phyloP scores from a whole-genome alignment of 1,140 invertebrate species.

The Steinernema khuongi region DNA sequence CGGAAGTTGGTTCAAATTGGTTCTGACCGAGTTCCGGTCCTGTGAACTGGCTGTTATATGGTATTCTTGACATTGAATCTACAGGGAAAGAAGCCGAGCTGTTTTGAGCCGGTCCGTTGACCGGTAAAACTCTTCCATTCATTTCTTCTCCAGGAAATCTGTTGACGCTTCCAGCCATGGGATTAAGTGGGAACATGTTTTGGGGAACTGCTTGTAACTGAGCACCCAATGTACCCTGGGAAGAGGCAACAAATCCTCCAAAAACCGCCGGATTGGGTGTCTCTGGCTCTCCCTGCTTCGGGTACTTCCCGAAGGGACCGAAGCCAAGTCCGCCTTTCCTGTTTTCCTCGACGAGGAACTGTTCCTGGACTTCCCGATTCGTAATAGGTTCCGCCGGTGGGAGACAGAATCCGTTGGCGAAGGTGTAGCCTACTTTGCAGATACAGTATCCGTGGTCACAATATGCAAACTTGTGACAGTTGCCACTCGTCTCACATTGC shows the following conservation, averaged over 20 bases:
- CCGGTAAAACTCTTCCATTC: no score
- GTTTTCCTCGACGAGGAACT: conserved; percentile 36
- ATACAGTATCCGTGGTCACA: conserved; percentile 57
- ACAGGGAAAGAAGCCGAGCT: no score
- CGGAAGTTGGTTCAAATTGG: no score
- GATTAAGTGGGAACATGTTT: no score
- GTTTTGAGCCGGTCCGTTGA: no score
- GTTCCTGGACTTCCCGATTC: neutral
- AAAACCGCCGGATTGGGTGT: conserved; percentile 21
- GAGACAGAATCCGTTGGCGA: conserved; percentile 38
- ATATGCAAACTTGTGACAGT: conserved; percentile 50
- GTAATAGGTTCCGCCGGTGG: conserved; percentile 35
- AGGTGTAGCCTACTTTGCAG: conserved; percentile 43
- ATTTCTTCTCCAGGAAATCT: no score
- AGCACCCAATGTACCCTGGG: neutral
- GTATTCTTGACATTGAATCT: no score
- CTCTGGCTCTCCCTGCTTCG: conserved; percentile 1
- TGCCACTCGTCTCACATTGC: conserved; percentile 35
- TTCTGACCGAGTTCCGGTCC: no score
- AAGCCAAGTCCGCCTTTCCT: conserved; percentile 23
- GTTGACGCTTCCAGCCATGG: no score
- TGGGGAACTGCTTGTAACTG: no score
- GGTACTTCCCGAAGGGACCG: conserved; percentile 17
- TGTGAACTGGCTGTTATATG: no score
- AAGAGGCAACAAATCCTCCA: neutral